Conservation (phyloP, 2,888 invertebrate genomes). For the Tineola bisselliella region DNA sequence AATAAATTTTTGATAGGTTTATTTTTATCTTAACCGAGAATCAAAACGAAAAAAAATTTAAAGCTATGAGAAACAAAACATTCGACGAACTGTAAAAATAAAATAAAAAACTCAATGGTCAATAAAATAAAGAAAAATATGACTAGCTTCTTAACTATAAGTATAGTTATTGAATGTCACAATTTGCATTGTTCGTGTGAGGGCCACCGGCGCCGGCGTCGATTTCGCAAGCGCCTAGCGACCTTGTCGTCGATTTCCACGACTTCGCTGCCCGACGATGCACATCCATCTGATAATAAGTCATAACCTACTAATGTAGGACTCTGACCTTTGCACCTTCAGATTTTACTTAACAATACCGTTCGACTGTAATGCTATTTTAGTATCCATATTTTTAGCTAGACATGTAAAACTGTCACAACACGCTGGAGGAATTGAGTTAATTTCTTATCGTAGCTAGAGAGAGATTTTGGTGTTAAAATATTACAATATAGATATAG, state of each 20-base stretch:
- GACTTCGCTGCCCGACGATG: conserved; percentile 13
- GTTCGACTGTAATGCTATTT: not conserved
- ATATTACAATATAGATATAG: no score
- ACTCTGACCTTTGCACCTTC: not conserved
- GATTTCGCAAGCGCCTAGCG: conserved; percentile 15
- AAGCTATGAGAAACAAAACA: no score
- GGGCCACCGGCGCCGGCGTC: conserved; percentile 9
- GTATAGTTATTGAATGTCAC: conserved; percentile 8
- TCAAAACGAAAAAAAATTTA: no score
- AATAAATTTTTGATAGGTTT: no score
- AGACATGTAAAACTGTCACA: no score
- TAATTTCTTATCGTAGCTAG: no score
- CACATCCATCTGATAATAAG: conserved; percentile 9
- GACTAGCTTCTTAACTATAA: not conserved
- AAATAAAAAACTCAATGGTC: no score
- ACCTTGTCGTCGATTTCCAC: conserved; percentile 35
- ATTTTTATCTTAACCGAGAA: no score
- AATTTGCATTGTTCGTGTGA: conserved; percentile 13
- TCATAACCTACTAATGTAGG: conserved; percentile 6
- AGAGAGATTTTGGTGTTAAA: no score
- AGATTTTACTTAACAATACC: not conserved
- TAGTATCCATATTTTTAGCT: not conserved
- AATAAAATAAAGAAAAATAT: no score
- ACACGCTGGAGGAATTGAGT: no score
- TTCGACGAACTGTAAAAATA: no score